Percentiles rank a stretch among this genome's conserved stretches.
These are phyloP conservation scores for Platysternon megacephalum DNA, from an alignment of 2,113 vertebrate genomes.

Conservation along the genomic window DNA sequence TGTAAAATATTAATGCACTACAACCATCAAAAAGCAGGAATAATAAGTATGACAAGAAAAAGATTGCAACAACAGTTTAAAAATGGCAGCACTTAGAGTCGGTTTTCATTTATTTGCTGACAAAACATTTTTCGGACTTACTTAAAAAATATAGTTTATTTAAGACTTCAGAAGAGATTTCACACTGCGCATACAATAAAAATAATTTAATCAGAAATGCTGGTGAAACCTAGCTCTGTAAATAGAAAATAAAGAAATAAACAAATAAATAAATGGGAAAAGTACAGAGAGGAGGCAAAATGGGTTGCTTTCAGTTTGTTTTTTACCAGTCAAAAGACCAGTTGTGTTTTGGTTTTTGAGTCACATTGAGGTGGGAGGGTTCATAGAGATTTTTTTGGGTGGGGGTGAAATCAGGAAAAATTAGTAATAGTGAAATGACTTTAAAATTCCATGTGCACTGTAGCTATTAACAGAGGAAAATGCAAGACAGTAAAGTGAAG, in stretches of 20 bases:
- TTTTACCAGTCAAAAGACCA: conserved; percentile 11
- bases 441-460: neutral
- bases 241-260: neutral
- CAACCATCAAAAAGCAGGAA: conserved; percentile 72
- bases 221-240: neutral
- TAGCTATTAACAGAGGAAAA: conserved; percentile 30
- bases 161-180: conserved; percentile 35
- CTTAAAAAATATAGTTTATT: conserved; percentile 34
- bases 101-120: conserved; percentile 58
- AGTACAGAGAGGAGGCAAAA: conserved; percentile 7
- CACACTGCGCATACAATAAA: conserved; percentile 50
- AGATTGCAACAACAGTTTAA: conserved; percentile 54
- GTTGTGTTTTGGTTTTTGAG: conserved; percentile 24
- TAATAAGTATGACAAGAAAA: conserved; percentile 44
- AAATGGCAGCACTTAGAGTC: conserved; percentile 57
- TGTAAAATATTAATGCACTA: conserved; percentile 77
- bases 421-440: neutral
- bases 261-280: conserved; percentile 31
- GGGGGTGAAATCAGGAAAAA: conserved; percentile 8
- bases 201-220: conserved; percentile 50
- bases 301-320: conserved; percentile 19
- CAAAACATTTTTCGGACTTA: conserved; percentile 59
- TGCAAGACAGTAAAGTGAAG: neutral
- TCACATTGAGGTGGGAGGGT: neutral
- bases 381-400: neutral